Conservation (phyloP, 2,797 vertebrate species). For the Cryptoprocta ferox region DNA sequence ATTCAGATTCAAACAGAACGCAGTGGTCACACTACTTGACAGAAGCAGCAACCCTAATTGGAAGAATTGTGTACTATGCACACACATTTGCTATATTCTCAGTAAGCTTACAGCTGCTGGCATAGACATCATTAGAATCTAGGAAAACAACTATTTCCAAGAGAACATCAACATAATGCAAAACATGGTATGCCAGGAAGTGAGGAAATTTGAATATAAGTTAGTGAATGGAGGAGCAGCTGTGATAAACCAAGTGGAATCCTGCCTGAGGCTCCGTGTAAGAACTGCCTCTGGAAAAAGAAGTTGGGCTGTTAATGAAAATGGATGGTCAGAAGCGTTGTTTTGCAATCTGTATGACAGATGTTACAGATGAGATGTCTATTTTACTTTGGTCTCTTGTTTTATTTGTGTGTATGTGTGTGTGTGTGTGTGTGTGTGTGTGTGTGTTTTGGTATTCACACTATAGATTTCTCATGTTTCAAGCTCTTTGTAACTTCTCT, state of each 20-base stretch:
- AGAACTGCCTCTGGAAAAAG: not conserved
- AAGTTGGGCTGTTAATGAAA: not conserved
- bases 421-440: not conserved
- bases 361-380: not conserved
- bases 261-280: not conserved
- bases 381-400: not conserved
- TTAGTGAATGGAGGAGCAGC: conserved; percentile 9
- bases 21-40: conserved; percentile 35
- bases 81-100: conserved; percentile 49
- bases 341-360: not conserved
- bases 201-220: conserved; percentile 60
- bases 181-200: conserved; percentile 49
- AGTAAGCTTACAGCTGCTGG: conserved; percentile 59
- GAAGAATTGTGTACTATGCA: conserved; percentile 17
- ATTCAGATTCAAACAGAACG: conserved; percentile 1
- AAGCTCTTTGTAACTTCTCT: not conserved
- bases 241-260: conserved; percentile 9
- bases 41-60: conserved; percentile 34
- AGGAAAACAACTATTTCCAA: conserved; percentile 64
- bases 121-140: conserved; percentile 50
- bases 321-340: not conserved
- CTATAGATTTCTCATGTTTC: not conserved
- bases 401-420: not conserved
- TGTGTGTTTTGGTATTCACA: conserved; percentile 3
- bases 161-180: conserved; percentile 56